Evolutionary conservation across 2,888 invertebrate species (phyloP), one percentile per base, ranked within the genome.

Genomic region (Amphipoea oculea): DNA sequence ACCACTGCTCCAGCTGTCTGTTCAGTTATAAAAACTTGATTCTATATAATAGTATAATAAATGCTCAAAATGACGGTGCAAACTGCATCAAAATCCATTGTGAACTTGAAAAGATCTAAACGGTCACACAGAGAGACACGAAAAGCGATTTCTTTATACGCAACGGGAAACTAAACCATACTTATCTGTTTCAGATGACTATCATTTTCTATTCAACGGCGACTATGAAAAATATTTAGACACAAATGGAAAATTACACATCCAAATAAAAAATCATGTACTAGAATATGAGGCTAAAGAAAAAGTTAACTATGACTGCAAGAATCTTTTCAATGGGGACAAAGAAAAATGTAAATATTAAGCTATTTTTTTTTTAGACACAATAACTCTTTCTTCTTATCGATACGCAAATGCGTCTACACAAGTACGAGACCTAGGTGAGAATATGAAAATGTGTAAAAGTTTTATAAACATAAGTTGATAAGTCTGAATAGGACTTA

Each of bases 281-380:
- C 57, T 78, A 14, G 23, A 17, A 36, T 60, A 57, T 60, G 57
- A 76, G 0, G 66, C 40, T 7, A 67, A 78, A 40, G 2, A 14
- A 60, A 78, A 77, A 48, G 76, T 78, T 6, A 76, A 60, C 7
- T 76, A 76, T n/a, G 67, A 78, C n/a, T 78, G 78, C 77, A 60
- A 67, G 14, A 76, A 78, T 48, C 66, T 76, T 65, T 76, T 60
- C 4, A 51, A 67, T 23, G 67, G 67, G 1, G 67, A 67, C 40
- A 60, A 77, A 54, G 57, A 60, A 76, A 76, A 78, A 60, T 67
- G 77, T 76, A 29, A 73, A n/a, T n/a, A 5, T 60, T 57, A 23
- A 9, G 23, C 7, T 2, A 36, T 23, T 23, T 51, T 48, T 54
- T 14, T 7, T 69, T n/a, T 17, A 7, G 36, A 20, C 9, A 36